Evolutionary conservation across 2,113 vertebrate genomes (phyloP), one percentile per base, ranked within the genome.

Genomic region (Apeltes quadracus): DNA sequence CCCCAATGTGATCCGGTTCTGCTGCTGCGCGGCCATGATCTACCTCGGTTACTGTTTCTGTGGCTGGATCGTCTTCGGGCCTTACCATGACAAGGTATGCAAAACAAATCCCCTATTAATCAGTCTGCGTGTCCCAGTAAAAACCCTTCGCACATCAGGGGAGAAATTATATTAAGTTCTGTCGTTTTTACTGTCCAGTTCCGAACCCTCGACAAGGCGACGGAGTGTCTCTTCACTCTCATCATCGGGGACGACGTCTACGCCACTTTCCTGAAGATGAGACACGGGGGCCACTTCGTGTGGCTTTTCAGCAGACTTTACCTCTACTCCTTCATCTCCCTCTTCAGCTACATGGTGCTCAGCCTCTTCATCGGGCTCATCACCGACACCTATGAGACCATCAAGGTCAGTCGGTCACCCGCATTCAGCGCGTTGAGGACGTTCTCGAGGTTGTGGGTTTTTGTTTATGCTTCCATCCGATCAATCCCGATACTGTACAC

Each of bases 11-110:
- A 93, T 98, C 62, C 93, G 96, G 18, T 99, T 99, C 91, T 96
- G 94, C 82, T 95, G 95, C 34, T 98, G 97, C n/a, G 96, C 94
- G 0, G 94, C 95, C 54, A 96, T 98, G 95, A 99, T 98, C 87
- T 98, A 97, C 82, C 86, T 99, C 22, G 95, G 97, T 29, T 99
- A 99, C 43, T 97, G 97, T 77, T 98, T 99, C 93, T 98, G 97
- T 75, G 97, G 97, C 4, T 99, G 97, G 97, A 97, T 98, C 39
- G 96, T 98, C 2, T 90, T 98, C 23, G 97, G 97, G 3, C 97
- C 97, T 8, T 96, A 99, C 78, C 97, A 99, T 0, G 95, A 94
- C 12, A 98, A 99, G 90, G 97, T 98, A 93, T 72, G 34, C 20
- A 18, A 14, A 22, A 58, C 11, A 34, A 7, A 27, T 2, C 9